Conservation (phyloP, 2,888 invertebrate genomes). For the Athetis lepigone region DNA sequence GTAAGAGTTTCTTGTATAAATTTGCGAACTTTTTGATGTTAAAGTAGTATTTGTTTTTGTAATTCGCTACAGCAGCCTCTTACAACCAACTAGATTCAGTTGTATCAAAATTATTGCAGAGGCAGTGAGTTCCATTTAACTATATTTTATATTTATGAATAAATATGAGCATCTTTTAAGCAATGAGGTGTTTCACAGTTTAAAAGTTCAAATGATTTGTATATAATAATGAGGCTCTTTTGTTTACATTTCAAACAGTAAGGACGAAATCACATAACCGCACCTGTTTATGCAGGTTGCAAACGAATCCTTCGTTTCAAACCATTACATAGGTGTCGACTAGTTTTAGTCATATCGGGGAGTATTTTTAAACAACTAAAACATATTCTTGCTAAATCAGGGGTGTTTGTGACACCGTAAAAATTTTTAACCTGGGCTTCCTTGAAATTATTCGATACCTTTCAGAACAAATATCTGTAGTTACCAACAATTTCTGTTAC, state of each 20-base stretch:
- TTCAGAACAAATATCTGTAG: too few species aligned
- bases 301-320: too few species aligned
- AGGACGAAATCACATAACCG: neutral
- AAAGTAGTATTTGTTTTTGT: slow-evolving; percentile 15
- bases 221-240: slow-evolving; percentile 70
- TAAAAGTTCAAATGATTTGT: slow-evolving; percentile 64
- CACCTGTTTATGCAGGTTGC: too few species aligned
- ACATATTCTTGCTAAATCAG: too few species aligned
- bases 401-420: too few species aligned
- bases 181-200: slow-evolving; percentile 37
- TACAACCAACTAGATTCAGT: slow-evolving; percentile 23
- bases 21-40: slow-evolving; percentile 52
- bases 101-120: slow-evolving; percentile 34
- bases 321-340: too few species aligned
- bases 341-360: too few species aligned
- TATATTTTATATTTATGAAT: slow-evolving; percentile 17
- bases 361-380: too few species aligned
- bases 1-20: slow-evolving; percentile 69
- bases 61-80: slow-evolving; percentile 32
- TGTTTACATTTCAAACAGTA: slow-evolving; percentile 54
- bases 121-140: slow-evolving; percentile 14
- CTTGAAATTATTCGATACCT: too few species aligned
- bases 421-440: too few species aligned
- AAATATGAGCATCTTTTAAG: slow-evolving; percentile 28
- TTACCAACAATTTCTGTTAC: too few species aligned